Evolutionary conservation across 2,113 vertebrate genomes (phyloP), one percentile per base, ranked within the genome.

Genomic region (Perccottus glenii): DNA sequence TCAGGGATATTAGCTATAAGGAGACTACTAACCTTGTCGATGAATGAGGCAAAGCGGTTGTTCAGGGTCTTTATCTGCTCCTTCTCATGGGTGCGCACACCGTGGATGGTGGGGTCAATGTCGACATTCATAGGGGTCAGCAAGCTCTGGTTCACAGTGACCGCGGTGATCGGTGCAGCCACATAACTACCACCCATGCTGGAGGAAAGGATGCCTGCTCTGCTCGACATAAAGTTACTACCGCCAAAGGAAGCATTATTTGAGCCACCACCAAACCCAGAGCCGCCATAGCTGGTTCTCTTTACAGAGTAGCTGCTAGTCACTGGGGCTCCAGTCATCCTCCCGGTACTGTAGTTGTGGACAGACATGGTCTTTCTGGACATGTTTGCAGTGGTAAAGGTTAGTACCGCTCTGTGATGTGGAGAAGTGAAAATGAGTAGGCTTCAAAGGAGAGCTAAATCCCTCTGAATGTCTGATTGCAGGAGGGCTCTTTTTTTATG

Each of bases 31-130:
- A 98, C 97, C 95, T 97, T 97, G 84, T 97, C 94, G 5, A 98
- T 98, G 88, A 99, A 93, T 77, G 60, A 49, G 38, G 90, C 92
- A 3, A 93, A 93, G 64, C 91, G 91, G 87, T 93, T 92, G 91
- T 99, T 98, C 52, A 98, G 94, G 2, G 57, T 89, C 92, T 96
- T 98, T 90, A 98, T 98, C 88, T 98, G 95, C 9, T 98, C 95
- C 73, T 95, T 94, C 85, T 99, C 97, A 1, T 96, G 90, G 43
- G 88, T 91, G 3, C 94, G 93, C 78, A 98, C 93, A 8, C 81
- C 67, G 14, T 96, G 94, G 83, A 98, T 95, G 80, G 61, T 88
- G 0, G 94, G 94, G 78, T 98, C 96, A 55, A 98, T 92, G 48
- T 93, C 93, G 64, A 98, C 67, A n/a, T 93, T 90, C 67, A 97